Conservation (phyloP, 1,140 invertebrate genomes). For the Megathymus violae region DNA sequence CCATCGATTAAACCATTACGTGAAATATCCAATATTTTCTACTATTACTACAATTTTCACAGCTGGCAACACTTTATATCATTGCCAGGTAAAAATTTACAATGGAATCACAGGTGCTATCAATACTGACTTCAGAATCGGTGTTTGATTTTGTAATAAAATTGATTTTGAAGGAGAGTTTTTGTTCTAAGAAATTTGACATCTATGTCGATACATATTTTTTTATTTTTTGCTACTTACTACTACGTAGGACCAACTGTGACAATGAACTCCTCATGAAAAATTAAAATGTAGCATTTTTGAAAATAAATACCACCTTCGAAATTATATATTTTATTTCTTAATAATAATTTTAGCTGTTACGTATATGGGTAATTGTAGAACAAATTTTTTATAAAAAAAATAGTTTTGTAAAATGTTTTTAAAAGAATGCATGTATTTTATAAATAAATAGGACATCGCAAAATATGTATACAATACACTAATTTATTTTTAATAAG, state of each 20-base stretch:
- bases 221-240: neutral
- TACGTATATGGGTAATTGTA: slow-evolving; percentile 37
- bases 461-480: neutral
- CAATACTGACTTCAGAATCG: too few relatives aligned
- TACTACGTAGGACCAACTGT: neutral
- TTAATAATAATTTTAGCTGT: slow-evolving; percentile 39
- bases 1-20: too few relatives aligned
- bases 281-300: slow-evolving; percentile 42
- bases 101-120: too few relatives aligned
- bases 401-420: neutral
- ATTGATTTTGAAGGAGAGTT: too few relatives aligned
- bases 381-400: neutral
- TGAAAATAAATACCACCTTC: slow-evolving; percentile 48
- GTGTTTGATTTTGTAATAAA: too few relatives aligned
- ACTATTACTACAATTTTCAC: too few relatives aligned
- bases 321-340: slow-evolving; percentile 39
- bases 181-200: too few relatives aligned
- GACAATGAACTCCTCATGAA: neutral
- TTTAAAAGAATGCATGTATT: neutral
- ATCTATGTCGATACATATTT: neutral
- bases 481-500: neutral
- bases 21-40: too few relatives aligned
- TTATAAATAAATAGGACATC: too few relatives aligned
- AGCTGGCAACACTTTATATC: too few relatives aligned
- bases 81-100: too few relatives aligned